Evolutionary conservation across 2,888 invertebrate genomes (phyloP).

Genomic region (Hypomecis atomaria): DNA sequence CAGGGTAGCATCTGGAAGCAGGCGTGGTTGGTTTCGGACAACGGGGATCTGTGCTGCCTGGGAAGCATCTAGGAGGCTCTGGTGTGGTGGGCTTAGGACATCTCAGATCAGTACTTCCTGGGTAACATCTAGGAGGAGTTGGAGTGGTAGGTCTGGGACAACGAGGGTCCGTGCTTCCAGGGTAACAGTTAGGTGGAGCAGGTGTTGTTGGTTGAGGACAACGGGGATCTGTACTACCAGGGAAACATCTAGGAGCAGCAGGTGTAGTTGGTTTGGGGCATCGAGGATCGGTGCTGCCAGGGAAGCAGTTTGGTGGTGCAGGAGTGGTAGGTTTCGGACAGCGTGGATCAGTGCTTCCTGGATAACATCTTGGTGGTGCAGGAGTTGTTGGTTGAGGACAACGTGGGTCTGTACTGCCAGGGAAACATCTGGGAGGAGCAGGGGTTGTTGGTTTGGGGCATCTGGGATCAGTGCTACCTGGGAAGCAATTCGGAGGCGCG

Average conservation of each 20-base stretch:
- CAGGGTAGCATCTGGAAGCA: conserved; percentile 53
- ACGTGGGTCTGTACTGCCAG: conserved; percentile 42
- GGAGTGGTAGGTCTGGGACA: conserved; percentile 49
- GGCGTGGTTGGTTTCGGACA: conserved; percentile 55
- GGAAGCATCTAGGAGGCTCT: conserved; percentile 46
- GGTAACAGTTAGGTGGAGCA: conserved; percentile 45
- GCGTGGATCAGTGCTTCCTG: conserved; percentile 53
- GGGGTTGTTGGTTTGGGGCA: conserved; percentile 53
- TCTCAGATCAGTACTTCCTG: conserved; percentile 44
- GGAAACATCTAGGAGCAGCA: conserved; percentile 47
- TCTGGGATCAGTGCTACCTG: conserved; percentile 53
- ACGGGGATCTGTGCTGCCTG: conserved; percentile 51
- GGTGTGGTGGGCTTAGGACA: conserved; percentile 47
- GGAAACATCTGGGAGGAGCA: conserved; percentile 44
- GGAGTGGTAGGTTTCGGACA: conserved; percentile 53
- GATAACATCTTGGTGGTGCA: conserved; percentile 38
- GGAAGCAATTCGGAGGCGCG: conserved; percentile 38
- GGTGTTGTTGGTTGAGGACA: conserved; percentile 54
- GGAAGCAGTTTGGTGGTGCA: conserved; percentile 44
- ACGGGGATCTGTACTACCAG: conserved; percentile 50
- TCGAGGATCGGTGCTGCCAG: conserved; percentile 43
- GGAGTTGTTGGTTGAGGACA: conserved; percentile 58
- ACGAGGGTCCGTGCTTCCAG: conserved; percentile 46
- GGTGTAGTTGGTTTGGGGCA: conserved; percentile 53
- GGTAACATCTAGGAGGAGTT: conserved; percentile 43